Conservation (phyloP, 2,797 vertebrate species). For the Percopsis omiscomaycus region DNA sequence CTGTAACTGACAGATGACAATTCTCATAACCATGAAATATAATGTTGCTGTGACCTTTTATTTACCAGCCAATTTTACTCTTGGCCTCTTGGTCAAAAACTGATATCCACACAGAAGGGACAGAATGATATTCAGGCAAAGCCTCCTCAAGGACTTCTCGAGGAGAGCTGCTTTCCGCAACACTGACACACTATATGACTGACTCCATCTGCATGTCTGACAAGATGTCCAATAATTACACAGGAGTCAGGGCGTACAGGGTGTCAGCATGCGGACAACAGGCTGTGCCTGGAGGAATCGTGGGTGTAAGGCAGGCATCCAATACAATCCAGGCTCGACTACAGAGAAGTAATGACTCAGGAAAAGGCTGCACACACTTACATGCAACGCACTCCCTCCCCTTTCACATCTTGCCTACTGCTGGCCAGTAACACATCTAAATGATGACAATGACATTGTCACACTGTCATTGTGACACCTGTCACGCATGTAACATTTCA, state of each 20-base stretch:
- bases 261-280: constrained; percentile 47
- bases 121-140: constrained; percentile 43
- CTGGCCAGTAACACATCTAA: constrained; percentile 38
- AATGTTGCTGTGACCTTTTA: constrained; percentile 20
- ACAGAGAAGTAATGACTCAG: constrained; percentile 59
- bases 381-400: constrained; percentile 20
- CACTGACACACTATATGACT: constrained; percentile 37
- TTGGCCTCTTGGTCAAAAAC: constrained; percentile 13
- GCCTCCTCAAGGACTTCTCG: constrained; percentile 29
- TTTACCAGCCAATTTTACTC: constrained; percentile 36
- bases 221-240: constrained; percentile 56
- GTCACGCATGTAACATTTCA: constrained; percentile 24
- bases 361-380: constrained; percentile 43
- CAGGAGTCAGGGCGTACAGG: constrained; percentile 41
- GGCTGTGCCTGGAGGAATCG: constrained; percentile 36
- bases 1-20: background rate
- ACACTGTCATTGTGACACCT: constrained; percentile 33
- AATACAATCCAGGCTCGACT: constrained; percentile 36
- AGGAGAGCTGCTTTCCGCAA: constrained; percentile 24
- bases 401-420: constrained; percentile 24
- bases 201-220: constrained; percentile 48
- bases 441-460: constrained; percentile 50
- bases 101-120: constrained; percentile 17
- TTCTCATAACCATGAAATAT: background rate
- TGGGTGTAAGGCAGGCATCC: constrained; percentile 27